Conservation (phyloP, 2,113 vertebrate genomes). For the Melanerpes formicivorus region DNA sequence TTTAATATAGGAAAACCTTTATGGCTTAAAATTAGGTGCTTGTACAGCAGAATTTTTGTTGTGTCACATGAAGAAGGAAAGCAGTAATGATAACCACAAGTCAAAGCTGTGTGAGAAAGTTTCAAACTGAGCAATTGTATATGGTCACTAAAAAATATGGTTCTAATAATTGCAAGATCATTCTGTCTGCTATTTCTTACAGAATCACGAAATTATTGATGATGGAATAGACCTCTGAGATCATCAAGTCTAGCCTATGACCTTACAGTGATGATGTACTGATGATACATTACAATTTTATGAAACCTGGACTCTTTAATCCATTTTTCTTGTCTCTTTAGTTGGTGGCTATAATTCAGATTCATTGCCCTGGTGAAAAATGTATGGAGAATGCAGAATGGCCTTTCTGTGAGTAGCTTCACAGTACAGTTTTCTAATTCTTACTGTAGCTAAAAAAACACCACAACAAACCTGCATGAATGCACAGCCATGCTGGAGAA, state of each 20-base stretch:
- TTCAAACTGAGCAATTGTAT: neutral
- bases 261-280: neutral
- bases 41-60: neutral
- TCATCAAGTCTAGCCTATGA: too few species aligned
- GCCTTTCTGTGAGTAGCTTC: neutral
- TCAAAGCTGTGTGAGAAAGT: slow-evolving; percentile 6
- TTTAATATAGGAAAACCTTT: neutral
- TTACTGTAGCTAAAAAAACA: neutral
- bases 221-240: too few species aligned
- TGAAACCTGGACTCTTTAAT: neutral
- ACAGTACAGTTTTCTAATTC: neutral
- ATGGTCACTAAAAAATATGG: slow-evolving; percentile 40
- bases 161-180: slow-evolving; percentile 44
- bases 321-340: slow-evolving; percentile 11
- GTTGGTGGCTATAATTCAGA: neutral
- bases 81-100: neutral
- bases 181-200: slow-evolving; percentile 15
- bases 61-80: neutral
- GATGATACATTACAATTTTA: neutral
- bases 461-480: neutral
- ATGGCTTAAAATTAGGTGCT: neutral
- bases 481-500: neutral
- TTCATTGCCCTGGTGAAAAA: neutral
- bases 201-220: too few species aligned
- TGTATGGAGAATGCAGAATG: neutral